A percentile compares a stretch with the other conserved stretches of the same genome.
Conservation (phyloP, 1,140 invertebrate genomes). For the Aphis craccivora region DNA sequence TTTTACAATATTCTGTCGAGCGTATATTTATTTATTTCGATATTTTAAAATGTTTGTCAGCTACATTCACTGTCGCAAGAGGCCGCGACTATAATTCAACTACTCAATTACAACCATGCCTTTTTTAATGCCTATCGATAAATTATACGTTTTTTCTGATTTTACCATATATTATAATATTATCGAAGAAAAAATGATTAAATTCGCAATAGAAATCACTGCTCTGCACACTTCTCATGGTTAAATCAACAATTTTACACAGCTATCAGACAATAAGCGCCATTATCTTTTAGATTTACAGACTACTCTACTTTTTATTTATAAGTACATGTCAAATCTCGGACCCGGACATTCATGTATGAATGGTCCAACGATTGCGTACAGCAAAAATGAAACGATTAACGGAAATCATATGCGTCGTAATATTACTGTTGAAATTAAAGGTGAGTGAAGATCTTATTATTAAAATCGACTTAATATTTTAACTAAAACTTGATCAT, state of each 20-base stretch:
- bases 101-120: too few species aligned
- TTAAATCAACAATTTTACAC: not conserved
- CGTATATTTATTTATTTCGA: not conserved
- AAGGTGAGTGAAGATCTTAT: conserved; percentile 23
- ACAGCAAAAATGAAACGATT: conserved; percentile 15
- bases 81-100: too few species aligned
- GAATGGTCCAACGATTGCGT: not conserved
- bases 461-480: not conserved
- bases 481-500: not conserved
- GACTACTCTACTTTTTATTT: not conserved
- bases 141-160: not conserved
- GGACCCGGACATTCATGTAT: not conserved
- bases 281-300: conserved; percentile 28
- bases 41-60: not conserved
- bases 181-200: not conserved
- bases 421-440: not conserved
- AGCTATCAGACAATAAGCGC: not conserved
- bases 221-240: not conserved
- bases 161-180: not conserved
- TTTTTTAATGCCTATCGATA: too few species aligned
- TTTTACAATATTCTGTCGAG: not conserved
- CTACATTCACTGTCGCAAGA: not conserved
- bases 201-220: not conserved
- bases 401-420: not conserved
- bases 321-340: not conserved